Evolutionary conservation across 2,888 invertebrate species (phyloP).

Genomic region (Apodemia duryi): DNA sequence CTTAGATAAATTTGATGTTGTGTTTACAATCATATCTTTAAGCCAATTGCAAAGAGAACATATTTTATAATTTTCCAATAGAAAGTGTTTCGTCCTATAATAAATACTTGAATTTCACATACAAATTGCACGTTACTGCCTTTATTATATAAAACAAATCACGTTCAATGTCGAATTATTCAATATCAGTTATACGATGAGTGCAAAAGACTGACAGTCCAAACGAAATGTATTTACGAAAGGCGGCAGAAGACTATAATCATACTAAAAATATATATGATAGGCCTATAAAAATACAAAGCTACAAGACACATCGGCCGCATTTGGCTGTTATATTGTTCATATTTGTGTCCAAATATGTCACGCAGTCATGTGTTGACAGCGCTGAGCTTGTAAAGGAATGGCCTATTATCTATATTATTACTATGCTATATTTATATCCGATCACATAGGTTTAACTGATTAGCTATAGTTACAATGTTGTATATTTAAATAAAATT

Average conservation of each 20-base stretch:
- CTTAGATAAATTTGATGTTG: too few relatives aligned
- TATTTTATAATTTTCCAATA: not conserved
- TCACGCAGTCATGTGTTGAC: not conserved
- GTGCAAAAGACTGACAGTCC: slow-evolving; percentile 38
- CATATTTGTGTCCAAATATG: not conserved
- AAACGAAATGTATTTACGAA: slow-evolving; percentile 24
- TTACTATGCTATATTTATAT: slow-evolving; percentile 42
- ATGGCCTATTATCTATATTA: not conserved
- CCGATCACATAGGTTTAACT: slow-evolving; percentile 70
- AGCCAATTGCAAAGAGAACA: too few relatives aligned
- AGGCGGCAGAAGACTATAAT: slow-evolving; percentile 21
- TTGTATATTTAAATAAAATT: slow-evolving; percentile 76
- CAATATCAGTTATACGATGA: slow-evolving; percentile 20
- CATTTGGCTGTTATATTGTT: not conserved
- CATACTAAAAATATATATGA: slow-evolving; percentile 14
- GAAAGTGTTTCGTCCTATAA: not conserved
- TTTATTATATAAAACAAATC: not conserved
- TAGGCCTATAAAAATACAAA: not conserved
- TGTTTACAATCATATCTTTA: too few relatives aligned
- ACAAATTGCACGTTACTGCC: slow-evolving; percentile 9
- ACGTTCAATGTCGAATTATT: slow-evolving; percentile 16
- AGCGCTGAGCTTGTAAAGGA: not conserved
- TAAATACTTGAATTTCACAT: not conserved
- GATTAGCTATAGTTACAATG: slow-evolving; percentile 66
- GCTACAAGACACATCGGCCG: not conserved